Conservation (phyloP, 2,888 invertebrate genomes). For the Calephelis perditalis region DNA sequence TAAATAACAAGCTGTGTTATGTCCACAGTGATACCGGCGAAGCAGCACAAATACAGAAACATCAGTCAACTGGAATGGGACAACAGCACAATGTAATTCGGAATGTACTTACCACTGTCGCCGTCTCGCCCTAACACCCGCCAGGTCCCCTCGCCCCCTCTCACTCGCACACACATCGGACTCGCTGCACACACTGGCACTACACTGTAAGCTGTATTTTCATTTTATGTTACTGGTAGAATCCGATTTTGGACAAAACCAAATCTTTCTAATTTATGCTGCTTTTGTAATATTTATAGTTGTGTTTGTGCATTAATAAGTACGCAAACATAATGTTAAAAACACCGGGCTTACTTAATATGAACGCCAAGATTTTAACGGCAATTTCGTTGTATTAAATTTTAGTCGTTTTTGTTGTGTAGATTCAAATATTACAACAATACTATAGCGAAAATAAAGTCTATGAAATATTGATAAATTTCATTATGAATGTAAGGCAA, state of each 20-base stretch:
- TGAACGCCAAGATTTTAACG: too few species aligned
- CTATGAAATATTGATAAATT: too few species aligned
- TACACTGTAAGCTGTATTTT: conserved; percentile 5
- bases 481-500: too few species aligned
- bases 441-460: too few species aligned
- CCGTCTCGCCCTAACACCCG: conserved; percentile 27
- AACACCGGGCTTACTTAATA: too few species aligned
- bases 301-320: too few species aligned
- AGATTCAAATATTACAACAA: too few species aligned
- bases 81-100: conserved; percentile 85
- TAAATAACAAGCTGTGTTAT: not conserved
- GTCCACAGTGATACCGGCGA: conserved; percentile 61
- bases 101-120: conserved; percentile 40
- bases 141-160: conserved; percentile 31
- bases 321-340: too few species aligned
- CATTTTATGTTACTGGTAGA: not conserved
- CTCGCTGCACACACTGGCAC: conserved; percentile 23
- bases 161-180: conserved; percentile 27
- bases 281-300: too few species aligned
- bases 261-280: not conserved
- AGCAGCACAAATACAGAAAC: conserved; percentile 82
- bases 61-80: conserved; percentile 88
- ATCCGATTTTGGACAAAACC: not conserved
- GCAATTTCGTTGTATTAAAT: too few species aligned
- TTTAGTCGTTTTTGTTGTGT: too few species aligned